Conservation (phyloP, 2,113 vertebrate genomes). For the Circaetus cinerascens region DNA sequence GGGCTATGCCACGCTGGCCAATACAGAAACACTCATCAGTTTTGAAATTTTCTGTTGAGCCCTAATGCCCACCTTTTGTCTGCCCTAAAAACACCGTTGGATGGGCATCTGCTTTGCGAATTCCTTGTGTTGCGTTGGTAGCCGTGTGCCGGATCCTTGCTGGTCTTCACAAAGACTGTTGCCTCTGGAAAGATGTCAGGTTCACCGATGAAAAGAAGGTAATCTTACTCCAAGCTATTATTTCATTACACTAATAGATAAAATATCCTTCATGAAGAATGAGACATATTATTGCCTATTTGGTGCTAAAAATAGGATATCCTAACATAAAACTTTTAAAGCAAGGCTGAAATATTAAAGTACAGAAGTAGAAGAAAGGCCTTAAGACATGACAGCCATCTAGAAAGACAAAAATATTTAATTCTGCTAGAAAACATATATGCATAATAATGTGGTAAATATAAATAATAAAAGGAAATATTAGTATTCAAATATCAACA, state of each 20-base stretch:
- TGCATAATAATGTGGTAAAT: background rate
- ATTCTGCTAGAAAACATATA: background rate
- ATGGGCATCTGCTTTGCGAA: background rate
- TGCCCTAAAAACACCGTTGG: background rate
- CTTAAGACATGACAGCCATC: background rate
- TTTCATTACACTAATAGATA: conserved; percentile 20
- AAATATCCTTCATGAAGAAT: conserved; percentile 1
- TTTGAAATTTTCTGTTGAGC: background rate
- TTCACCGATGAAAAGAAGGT: background rate
- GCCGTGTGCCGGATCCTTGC: background rate
- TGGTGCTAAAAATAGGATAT: conserved; percentile 9
- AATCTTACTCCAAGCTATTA: background rate
- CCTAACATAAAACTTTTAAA: conserved; percentile 26
- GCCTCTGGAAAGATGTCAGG: background rate
- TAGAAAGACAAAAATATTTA: background rate
- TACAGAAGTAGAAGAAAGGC: background rate
- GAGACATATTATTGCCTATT: conserved; percentile 42
- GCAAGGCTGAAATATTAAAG: background rate
- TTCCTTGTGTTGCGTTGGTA: rapidly evolving
- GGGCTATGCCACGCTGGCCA: rapidly evolving
- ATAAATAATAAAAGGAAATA: background rate
- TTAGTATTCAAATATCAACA: background rate
- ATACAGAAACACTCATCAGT: background rate
- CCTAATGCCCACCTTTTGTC: background rate
- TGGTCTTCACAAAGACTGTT: background rate